These are phyloP conservation scores for Galaxea fascicularis DNA, from an alignment of 92 coral and sea anemone genomes.

Conservation along the genomic window DNA sequence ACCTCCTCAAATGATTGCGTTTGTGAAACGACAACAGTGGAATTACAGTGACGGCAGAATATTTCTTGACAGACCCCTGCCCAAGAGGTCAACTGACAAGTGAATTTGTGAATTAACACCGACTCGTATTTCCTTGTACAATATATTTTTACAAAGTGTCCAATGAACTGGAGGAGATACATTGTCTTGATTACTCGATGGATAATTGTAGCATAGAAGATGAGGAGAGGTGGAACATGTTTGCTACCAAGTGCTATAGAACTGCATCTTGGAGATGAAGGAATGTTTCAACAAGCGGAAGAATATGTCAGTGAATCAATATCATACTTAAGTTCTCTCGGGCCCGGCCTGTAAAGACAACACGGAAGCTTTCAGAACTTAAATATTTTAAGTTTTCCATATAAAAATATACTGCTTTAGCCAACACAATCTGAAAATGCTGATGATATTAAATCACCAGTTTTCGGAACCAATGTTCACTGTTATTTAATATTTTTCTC, in stretches of 20 bases:
- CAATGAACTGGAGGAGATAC: neutral
- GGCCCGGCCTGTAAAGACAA: neutral
- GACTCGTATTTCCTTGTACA: neutral
- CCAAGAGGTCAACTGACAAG: constrained; percentile 74
- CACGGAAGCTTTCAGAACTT: neutral
- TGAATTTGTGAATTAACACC: constrained; percentile 42
- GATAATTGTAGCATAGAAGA: neutral
- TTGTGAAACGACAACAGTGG: constrained; percentile 83
- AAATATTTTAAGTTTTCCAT: neutral
- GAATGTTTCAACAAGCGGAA: constrained; percentile 33
- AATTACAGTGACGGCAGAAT: constrained; percentile 70
- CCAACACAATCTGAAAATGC: no score
- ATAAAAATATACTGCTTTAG: neutral
- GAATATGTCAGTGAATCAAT: neutral
- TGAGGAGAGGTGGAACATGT: neutral
- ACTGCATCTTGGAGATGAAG: constrained; percentile 18
- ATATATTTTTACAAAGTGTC: neutral
- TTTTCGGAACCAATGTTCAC: no score
- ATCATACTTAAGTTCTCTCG: neutral
- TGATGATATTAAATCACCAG: no score
- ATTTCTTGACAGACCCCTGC: constrained; percentile 73
- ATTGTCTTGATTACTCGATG: neutral
- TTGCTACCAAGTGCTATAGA: neutral
- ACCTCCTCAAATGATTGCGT: constrained; percentile 70
- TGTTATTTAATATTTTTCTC: no score